These are phyloP conservation scores for Caiman crocodilus DNA, from an alignment of 2,797 vertebrate species.

Conservation along the genomic window DNA sequence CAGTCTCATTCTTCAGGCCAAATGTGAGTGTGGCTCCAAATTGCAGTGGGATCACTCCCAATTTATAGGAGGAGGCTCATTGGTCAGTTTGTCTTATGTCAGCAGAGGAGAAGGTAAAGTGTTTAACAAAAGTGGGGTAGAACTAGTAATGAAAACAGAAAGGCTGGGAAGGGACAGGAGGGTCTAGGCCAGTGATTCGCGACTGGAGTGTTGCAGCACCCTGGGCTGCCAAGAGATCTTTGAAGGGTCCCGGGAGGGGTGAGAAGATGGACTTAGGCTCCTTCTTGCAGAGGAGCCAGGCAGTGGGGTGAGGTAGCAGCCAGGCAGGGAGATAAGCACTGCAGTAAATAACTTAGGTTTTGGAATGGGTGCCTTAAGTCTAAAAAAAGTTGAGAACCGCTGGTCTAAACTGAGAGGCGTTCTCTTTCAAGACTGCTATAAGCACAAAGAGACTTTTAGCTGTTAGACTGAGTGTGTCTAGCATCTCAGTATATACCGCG, in stretches of 20 bases:
- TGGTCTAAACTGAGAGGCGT: background rate
- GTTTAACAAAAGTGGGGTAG: background rate
- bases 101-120: background rate
- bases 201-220: too few species aligned
- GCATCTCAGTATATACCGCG: background rate
- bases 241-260: too few species aligned
- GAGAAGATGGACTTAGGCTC: too few species aligned
- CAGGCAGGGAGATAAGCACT: too few species aligned
- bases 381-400: too few species aligned
- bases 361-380: too few species aligned
- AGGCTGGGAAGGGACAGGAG: background rate
- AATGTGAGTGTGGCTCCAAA: background rate
- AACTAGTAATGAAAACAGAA: background rate
- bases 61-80: background rate
- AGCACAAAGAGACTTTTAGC: background rate
- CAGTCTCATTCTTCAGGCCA: background rate
- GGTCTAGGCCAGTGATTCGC: too few species aligned
- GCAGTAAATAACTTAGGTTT: too few species aligned
- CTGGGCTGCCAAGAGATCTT: too few species aligned
- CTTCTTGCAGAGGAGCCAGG: too few species aligned
- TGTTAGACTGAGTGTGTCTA: background rate
- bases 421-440: background rate
- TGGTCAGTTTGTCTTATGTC: background rate
- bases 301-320: too few species aligned
- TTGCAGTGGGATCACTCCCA: background rate